A percentile compares a stretch with the other conserved stretches of the same genome.
These are phyloP conservation scores for Kryptopterus vitreolus DNA, from an alignment of 2,797 vertebrate species.

Conservation along the genomic window DNA sequence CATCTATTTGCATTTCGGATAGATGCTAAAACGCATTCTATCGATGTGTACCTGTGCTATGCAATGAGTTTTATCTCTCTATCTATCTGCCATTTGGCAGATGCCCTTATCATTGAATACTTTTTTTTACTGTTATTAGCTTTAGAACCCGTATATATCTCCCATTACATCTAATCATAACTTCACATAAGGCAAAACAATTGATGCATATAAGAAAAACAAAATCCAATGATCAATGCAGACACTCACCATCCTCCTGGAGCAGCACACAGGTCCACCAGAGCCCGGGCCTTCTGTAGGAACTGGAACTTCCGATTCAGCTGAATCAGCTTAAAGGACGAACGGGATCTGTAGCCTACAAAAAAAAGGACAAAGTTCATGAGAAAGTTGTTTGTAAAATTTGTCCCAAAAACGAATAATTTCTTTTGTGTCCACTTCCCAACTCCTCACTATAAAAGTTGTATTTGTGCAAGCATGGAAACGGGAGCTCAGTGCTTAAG, in stretches of 20 bases:
- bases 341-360: conserved; percentile 92
- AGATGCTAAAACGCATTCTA: too few species aligned
- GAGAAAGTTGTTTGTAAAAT: background rate
- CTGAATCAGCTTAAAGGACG: conserved; percentile 97
- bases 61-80: too few species aligned
- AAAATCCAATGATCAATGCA: background rate
- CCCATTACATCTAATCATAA: background rate
- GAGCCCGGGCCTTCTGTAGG: conserved; percentile 86
- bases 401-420: background rate
- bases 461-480: too few species aligned
- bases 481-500: background rate
- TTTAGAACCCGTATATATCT: background rate
- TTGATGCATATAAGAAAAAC: background rate
- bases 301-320: conserved; percentile 96
- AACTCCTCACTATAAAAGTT: background rate
- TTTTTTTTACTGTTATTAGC: background rate
- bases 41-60: too few species aligned
- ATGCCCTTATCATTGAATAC: background rate
- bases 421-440: background rate
- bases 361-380: background rate
- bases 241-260: conserved; percentile 90
- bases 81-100: too few species aligned
- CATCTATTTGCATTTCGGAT: too few species aligned
- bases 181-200: too few species aligned
- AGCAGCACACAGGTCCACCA: conserved; percentile 92